A percentile compares a stretch with the other conserved stretches of the same genome.
phyloP scores from a whole-genome alignment of 2,888 invertebrate genomes.

The Drosophila antonietae region DNA sequence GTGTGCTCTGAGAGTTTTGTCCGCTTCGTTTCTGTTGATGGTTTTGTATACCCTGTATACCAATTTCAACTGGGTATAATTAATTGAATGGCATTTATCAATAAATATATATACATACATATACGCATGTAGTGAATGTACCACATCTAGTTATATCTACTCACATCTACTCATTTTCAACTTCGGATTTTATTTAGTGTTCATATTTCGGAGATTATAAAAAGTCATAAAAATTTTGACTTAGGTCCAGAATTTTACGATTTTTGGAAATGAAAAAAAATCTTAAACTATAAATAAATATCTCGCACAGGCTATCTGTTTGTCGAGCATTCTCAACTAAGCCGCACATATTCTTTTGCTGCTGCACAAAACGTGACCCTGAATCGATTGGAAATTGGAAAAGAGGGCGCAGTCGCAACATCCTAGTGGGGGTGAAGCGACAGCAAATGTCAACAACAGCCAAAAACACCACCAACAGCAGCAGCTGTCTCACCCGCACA shows the following conservation, averaged over 20 bases:
- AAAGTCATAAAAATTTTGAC: background rate
- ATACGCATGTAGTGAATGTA: background rate
- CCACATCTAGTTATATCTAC: background rate
- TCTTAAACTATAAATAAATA: background rate
- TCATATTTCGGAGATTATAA: background rate
- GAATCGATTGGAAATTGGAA: slow-evolving; percentile 29
- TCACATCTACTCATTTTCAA: background rate
- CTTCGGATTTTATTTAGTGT: background rate
- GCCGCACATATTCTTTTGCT: background rate
- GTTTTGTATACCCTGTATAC: background rate
- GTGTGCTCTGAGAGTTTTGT: slow-evolving; percentile 26
- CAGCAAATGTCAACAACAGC: slow-evolving; percentile 35
- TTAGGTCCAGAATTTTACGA: background rate
- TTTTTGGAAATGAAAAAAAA: background rate
- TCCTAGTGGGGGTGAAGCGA: slow-evolving; percentile 32
- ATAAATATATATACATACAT: background rate
- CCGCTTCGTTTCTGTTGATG: slow-evolving; percentile 19
- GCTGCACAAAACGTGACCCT: slow-evolving; percentile 43
- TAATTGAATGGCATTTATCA: background rate
- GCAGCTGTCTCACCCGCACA: slow-evolving; percentile 68
- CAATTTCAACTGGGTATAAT: background rate
- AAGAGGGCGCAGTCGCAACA: slow-evolving; percentile 57
- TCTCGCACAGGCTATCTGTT: background rate
- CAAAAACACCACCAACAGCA: slow-evolving; percentile 63
- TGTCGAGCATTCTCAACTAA: background rate